These are phyloP conservation scores for Odobenus rosmarus DNA, from an alignment of 2,113 vertebrate genomes.

Conservation along the genomic window DNA sequence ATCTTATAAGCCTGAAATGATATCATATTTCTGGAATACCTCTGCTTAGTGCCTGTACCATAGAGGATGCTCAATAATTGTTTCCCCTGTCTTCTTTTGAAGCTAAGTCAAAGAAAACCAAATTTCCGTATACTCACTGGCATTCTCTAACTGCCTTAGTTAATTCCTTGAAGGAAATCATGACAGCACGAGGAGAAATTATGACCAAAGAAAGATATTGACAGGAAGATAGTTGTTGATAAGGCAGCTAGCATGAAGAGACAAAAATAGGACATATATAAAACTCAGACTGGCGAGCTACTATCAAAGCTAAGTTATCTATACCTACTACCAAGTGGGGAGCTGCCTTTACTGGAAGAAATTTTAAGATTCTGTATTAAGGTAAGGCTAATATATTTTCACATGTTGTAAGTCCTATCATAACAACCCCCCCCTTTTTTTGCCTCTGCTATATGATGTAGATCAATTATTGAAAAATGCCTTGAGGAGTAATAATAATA, in stretches of 20 bases:
- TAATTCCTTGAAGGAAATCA: not conserved
- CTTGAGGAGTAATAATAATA: conserved; percentile 73
- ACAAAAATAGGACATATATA: not conserved
- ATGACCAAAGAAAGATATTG: not conserved
- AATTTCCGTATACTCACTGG: not conserved
- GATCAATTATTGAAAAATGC: conserved; percentile 67
- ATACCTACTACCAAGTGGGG: not conserved
- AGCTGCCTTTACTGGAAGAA: not conserved
- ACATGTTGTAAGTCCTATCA: not conserved
- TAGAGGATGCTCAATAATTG: not conserved
- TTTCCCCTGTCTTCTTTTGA: not conserved
- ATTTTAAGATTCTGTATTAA: conserved; percentile 9
- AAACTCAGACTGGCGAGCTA: not conserved
- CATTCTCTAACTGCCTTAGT: not conserved
- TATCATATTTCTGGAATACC: not conserved
- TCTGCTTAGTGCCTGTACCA: not conserved
- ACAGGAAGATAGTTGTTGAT: not conserved
- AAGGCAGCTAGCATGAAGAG: not conserved
- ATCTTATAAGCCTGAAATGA: not conserved
- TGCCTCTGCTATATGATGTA: not conserved
- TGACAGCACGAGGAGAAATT: not conserved
- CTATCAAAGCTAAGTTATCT: not conserved
- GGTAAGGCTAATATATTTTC: conserved; percentile 23
- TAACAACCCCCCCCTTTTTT: not conserved
- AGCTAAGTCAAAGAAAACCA: not conserved